These are phyloP conservation scores for Malacoctenus gilli DNA, from an alignment of 2,797 vertebrate species.

Conservation along the genomic window DNA sequence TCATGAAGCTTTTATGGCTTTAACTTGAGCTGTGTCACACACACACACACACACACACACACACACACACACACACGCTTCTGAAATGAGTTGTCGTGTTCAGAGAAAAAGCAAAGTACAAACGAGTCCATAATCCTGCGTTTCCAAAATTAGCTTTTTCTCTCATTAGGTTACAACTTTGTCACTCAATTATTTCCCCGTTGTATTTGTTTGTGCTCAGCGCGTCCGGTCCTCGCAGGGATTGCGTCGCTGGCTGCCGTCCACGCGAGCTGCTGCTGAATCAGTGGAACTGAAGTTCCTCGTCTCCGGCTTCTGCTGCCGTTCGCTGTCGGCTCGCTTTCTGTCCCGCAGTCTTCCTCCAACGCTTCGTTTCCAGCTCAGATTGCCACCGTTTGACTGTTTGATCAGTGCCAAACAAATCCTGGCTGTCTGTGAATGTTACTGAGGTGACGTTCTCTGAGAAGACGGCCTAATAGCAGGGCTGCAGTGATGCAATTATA, in stretches of 20 bases:
- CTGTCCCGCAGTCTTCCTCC: slow-evolving; percentile 18
- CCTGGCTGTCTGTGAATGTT: slow-evolving; percentile 14
- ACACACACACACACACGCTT: no score
- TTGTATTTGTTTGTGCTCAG: slow-evolving; percentile 55
- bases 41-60: no score
- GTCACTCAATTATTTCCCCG: slow-evolving; percentile 45
- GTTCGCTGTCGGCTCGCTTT: slow-evolving; percentile 35
- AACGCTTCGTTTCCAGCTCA: slow-evolving; percentile 23
- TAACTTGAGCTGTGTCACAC: not conserved
- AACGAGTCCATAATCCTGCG: slow-evolving; percentile 9
- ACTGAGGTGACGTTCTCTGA: slow-evolving; percentile 20
- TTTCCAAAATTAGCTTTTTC: slow-evolving; percentile 33
- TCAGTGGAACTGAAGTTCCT: slow-evolving; percentile 50
- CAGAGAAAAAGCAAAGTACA: not conserved
- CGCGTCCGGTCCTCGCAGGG: slow-evolving; percentile 38
- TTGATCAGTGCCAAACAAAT: slow-evolving; percentile 18
- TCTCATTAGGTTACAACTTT: slow-evolving; percentile 52
- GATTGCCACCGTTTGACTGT: slow-evolving; percentile 12
- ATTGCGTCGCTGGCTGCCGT: slow-evolving; percentile 53
- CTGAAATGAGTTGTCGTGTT: not conserved
- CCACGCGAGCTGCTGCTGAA: slow-evolving; percentile 59
- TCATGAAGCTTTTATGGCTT: not conserved
- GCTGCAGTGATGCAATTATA: slow-evolving; percentile 36
- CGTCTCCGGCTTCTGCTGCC: slow-evolving; percentile 42
- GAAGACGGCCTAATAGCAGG: slow-evolving; percentile 22